Conservation (phyloP, 2,888 invertebrate genomes). For the Drosophila pseudotalamancana region DNA sequence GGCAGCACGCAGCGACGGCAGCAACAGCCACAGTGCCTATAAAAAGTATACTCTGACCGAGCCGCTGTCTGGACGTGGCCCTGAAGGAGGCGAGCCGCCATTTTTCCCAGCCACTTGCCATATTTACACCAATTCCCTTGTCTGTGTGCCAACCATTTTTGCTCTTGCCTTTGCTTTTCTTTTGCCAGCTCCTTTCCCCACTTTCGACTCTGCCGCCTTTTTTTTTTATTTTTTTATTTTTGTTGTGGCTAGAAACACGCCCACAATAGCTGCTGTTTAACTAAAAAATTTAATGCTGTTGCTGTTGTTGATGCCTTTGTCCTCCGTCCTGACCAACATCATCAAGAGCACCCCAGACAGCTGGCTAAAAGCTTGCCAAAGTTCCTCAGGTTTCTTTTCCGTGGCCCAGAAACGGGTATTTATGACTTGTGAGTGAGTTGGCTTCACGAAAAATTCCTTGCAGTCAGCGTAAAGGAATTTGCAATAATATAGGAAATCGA, state of each 20-base stretch:
- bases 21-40: constrained; percentile 57
- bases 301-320: constrained; percentile 26
- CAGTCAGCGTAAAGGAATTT: background rate
- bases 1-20: constrained; percentile 40
- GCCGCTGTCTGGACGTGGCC: constrained; percentile 24
- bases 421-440: constrained; percentile 27
- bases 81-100: constrained; percentile 21
- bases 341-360: constrained; percentile 46
- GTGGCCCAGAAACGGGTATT: constrained; percentile 18
- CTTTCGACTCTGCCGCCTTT: background rate
- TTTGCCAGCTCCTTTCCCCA: constrained; percentile 3
- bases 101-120: constrained; percentile 68
- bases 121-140: constrained; percentile 76
- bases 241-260: constrained; percentile 36
- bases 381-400: constrained; percentile 26
- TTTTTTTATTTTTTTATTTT: background rate
- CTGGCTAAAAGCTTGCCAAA: constrained; percentile 39
- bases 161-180: constrained; percentile 30
- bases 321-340: constrained; percentile 40
- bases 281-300: constrained; percentile 61
- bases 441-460: background rate
- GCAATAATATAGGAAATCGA: background rate
- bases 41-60: constrained; percentile 61
- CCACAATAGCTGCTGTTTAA: constrained; percentile 50
- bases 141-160: constrained; percentile 60